Conservation (phyloP, 2,888 invertebrate genomes). For the Drosophila ochracea region DNA sequence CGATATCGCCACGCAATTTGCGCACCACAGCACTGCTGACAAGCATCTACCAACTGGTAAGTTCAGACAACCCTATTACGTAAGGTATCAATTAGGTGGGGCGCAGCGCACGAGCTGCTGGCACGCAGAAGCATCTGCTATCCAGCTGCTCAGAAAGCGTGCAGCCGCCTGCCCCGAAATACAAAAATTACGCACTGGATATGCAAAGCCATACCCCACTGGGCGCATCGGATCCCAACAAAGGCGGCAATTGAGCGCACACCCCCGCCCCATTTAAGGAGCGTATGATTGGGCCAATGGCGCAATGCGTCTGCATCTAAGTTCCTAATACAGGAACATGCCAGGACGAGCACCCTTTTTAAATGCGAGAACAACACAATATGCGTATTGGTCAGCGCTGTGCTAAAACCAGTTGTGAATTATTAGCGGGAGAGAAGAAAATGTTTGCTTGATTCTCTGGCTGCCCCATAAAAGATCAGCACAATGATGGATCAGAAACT, state of each 20-base stretch:
- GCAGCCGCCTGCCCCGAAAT: conserved; percentile 61
- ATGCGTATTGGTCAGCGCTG: background rate
- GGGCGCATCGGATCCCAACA: conserved; percentile 57
- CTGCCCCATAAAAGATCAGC: background rate
- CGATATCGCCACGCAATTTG: conserved; percentile 83
- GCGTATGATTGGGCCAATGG: conserved; percentile 60
- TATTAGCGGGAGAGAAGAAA: background rate
- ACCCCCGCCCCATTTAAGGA: conserved; percentile 38
- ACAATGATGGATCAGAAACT: background rate
- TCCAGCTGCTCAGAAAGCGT: conserved; percentile 40
- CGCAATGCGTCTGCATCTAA: conserved; percentile 78
- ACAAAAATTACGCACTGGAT: conserved; percentile 85
- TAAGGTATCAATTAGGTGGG: conserved; percentile 45
- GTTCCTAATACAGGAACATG: conserved; percentile 25
- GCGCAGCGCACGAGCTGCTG: conserved; percentile 63
- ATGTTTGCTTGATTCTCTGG: too few relatives aligned
- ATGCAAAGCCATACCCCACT: conserved; percentile 85
- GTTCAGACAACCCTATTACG: conserved; percentile 39
- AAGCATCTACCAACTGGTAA: conserved; percentile 85
- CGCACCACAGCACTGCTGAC: conserved; percentile 84
- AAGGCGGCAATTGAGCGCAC: conserved; percentile 55
- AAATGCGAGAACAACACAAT: accelerated
- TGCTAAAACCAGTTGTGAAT: conserved; percentile 50
- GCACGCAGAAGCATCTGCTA: conserved; percentile 63
- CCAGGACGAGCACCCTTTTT: conserved; percentile 82